Base-by-base conservation (phyloP, 1,140 invertebrate species). In the Phocides pigmalion region DNA sequence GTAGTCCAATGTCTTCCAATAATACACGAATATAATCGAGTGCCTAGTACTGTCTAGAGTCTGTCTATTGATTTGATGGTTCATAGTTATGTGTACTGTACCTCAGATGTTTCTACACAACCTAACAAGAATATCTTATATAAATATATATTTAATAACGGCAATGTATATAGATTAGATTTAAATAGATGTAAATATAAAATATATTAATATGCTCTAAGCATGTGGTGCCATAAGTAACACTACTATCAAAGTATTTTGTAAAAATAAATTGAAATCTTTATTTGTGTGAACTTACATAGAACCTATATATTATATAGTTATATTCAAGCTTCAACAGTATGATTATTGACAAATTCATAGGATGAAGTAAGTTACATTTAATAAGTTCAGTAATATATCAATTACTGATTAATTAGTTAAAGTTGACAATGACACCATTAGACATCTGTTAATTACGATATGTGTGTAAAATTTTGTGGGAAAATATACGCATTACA, bases 221-320 rank as follows among this genome's bases (percentile, higher is more conserved):
- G 88, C 87, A 88, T 88, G 79, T 81, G 81, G 88, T 90, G 88
- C 88, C 88, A 90, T 90, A 90, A 87, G 79, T 82, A 81, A 87
- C 78, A 82, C 79, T 83, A 81, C 79, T 84, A 78, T 74, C 79
- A 73, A 76, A 82, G 72, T 88, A 84, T 82, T 85, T 74, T 76
- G 70, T 79, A 75, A 81, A 79, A 75, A 76, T 68, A 28, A 28
- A 70, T 66, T 47, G 42, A 47, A 61, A 59, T 66, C 51, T 59
- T 64, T 64, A 54, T 64, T 37, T 54, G 49, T 14, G 44, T 35
- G 44, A 50, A 32, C 32, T 6, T 44, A 51, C 58, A 39, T 50
- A 50, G 25, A 56, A 46, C 56, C 35, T 16, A 44, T 47, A 59
- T 61, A 35, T 32, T 35, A 59, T 44, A 32, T 47, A 42, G 22